Percentiles rank a stretch among this genome's conserved stretches.
Evolutionary conservation across 2,888 invertebrate genomes (phyloP).

Genomic region (Drosophila barbarae): DNA sequence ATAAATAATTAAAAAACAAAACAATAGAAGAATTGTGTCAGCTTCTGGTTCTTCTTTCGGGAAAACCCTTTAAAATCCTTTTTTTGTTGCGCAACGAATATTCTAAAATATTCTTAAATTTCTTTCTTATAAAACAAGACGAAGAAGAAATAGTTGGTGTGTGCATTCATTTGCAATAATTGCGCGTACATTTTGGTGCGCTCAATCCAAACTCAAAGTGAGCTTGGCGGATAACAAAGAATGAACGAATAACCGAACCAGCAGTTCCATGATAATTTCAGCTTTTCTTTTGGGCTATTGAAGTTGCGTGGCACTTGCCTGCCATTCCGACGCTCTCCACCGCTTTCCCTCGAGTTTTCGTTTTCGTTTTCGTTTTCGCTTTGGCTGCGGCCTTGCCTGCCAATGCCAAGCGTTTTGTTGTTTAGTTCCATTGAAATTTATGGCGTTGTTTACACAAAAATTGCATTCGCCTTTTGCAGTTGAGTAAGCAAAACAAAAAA

Average conservation of each 20-base stretch:
- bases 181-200: slow-evolving; percentile 56
- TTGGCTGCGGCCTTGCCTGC: slow-evolving; percentile 59
- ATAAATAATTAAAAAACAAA: too few species aligned
- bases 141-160: background rate
- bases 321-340: slow-evolving; percentile 2
- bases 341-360: background rate
- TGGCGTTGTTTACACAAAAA: slow-evolving; percentile 72
- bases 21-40: background rate
- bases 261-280: slow-evolving; percentile 40
- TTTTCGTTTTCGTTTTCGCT: slow-evolving; percentile 6
- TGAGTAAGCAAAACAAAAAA: slow-evolving; percentile 60
- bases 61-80: too few species aligned
- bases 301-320: slow-evolving; percentile 13
- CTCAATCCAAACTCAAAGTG: slow-evolving; percentile 14
- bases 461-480: slow-evolving; percentile 69
- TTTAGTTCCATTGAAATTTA: slow-evolving; percentile 68
- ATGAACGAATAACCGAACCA: slow-evolving; percentile 30
- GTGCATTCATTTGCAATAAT: slow-evolving; percentile 55
- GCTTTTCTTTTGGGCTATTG: slow-evolving; percentile 17
- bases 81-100: background rate
- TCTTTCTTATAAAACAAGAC: too few species aligned
- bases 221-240: slow-evolving; percentile 18
- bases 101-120: background rate
- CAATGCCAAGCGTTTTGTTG: slow-evolving; percentile 60
- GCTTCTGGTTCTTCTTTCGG: too few species aligned